phyloP scores from a whole-genome alignment of 2,113 vertebrate species.

The Hirundichthys speculiger region DNA sequence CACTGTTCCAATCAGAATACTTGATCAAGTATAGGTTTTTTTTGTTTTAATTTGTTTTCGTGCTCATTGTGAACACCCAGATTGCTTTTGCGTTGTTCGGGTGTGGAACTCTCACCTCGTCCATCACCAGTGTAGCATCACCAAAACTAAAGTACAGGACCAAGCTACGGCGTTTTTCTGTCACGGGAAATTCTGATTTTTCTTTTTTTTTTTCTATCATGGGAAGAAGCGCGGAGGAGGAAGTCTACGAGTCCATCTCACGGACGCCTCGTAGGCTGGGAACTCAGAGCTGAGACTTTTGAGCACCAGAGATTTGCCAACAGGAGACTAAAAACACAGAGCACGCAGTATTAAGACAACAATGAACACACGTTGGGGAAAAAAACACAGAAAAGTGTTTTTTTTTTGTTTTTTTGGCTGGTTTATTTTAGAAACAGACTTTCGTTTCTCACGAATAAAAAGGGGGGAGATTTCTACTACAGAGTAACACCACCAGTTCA shows the following conservation, averaged over 20 bases:
- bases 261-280: slow-evolving; percentile 49
- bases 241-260: slow-evolving; percentile 48
- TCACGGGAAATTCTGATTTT: slow-evolving; percentile 50
- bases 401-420: slow-evolving; percentile 33
- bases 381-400: slow-evolving; percentile 72
- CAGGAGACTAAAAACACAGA: slow-evolving; percentile 62
- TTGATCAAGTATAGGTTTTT: slow-evolving; percentile 65
- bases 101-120: slow-evolving; percentile 69
- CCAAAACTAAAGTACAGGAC: slow-evolving; percentile 62
- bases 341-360: slow-evolving; percentile 65
- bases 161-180: slow-evolving; percentile 57
- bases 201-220: slow-evolving; percentile 30
- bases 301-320: slow-evolving; percentile 63
- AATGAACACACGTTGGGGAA: slow-evolving; percentile 68
- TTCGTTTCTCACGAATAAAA: slow-evolving; percentile 71
- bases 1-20: slow-evolving; percentile 68
- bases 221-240: slow-evolving; percentile 47
- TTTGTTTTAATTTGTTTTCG: slow-evolving; percentile 55
- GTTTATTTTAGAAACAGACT: slow-evolving; percentile 71
- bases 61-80: slow-evolving; percentile 65
- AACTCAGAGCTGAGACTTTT: slow-evolving; percentile 61
- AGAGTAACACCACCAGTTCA: slow-evolving; percentile 78
- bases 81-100: slow-evolving; percentile 52
- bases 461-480: slow-evolving; percentile 74
- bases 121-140: slow-evolving; percentile 77